Evolutionary conservation across 2,797 vertebrate genomes (phyloP), one percentile per base, ranked within the genome.

Genomic region (Hylomyscus alleni): DNA sequence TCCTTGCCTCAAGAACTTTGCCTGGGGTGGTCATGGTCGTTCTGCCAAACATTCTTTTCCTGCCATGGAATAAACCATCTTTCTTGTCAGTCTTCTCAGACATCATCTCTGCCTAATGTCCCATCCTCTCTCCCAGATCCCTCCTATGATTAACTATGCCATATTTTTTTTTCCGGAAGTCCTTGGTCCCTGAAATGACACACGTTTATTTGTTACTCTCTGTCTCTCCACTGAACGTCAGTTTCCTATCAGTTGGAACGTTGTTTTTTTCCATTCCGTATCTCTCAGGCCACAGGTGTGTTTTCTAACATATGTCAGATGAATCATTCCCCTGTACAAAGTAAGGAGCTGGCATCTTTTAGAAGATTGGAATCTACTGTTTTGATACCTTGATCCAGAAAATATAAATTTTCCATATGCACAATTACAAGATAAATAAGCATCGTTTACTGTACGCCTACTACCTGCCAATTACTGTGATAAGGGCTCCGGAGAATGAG

Each of bases 401-500:
- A 93, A 92, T 76, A 84, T 29, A 60, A 95, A 93, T 67, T 52
- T 96, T 88, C 76, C 84, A 80, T 72, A 58, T 44, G 58, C 77
- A 94, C 26, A 67, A 15, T 86, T 83, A 19, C 65, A 93, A 90
- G 80, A 78, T 90, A 92, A 89, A 89, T 34, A 83, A 86, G 84
- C 77, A 56, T 75, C 72, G 69, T 47, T 54, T 88, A 87, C 60
- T 77, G 67, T 65, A 76, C 37, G 78, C 81, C 72, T 52, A 76
- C 62, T 17, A 50, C 3, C 19, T 87, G 52, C 50, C 80, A 77
- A 83, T 82, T 24, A 67, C 29, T 67, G 24, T 58, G 75, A 89
- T 87, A 91, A 89, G 87, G 87, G 19, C 54, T 50, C 84, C 47
- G 29, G 67, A 76, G 75, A 83, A 44, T 20, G 54, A 34, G 40